Conservation (phyloP, 2,113 vertebrate species). For the Passer montanus region DNA sequence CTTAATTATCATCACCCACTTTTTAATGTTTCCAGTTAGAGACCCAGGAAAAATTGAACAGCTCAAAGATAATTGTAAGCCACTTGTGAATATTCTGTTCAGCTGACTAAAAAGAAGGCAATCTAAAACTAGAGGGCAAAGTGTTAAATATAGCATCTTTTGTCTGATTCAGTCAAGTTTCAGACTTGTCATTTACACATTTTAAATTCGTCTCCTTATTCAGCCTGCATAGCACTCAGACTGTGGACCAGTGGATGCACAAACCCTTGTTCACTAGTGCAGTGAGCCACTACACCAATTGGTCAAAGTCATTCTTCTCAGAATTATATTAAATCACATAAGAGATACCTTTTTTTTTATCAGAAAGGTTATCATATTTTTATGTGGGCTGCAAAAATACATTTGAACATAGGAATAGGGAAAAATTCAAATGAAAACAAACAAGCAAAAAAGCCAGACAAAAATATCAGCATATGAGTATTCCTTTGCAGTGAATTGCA, state of each 20-base stretch:
- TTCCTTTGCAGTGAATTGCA: neutral
- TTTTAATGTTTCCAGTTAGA: neutral
- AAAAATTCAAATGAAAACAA: neutral
- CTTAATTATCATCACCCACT: neutral
- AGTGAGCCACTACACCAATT: slow-evolving; percentile 58
- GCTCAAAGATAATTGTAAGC: neutral
- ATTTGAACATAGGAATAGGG: neutral
- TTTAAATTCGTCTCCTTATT: slow-evolving; percentile 70
- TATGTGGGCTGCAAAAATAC: neutral
- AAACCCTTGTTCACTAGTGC: slow-evolving; percentile 64
- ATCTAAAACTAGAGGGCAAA: slow-evolving; percentile 64
- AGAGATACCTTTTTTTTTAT: slow-evolving; percentile 6
- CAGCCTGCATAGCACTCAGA: slow-evolving; percentile 46
- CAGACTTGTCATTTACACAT: slow-evolving; percentile 59
- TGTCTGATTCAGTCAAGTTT: slow-evolving; percentile 57
- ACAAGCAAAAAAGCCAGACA: neutral
- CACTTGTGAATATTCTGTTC: neutral
- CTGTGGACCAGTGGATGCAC: slow-evolving; percentile 63
- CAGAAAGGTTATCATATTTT: slow-evolving; percentile 19
- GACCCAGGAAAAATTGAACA: neutral
- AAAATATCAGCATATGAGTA: neutral
- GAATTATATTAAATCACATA: slow-evolving; percentile 60
- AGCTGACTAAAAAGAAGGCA: slow-evolving; percentile 3
- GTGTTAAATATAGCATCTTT: slow-evolving; percentile 53
- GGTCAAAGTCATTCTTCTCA: slow-evolving; percentile 61